A percentile compares a stretch with the other conserved stretches of the same genome.
Conservation (phyloP, 2,888 invertebrate genomes). For the Encarsia formosa region DNA sequence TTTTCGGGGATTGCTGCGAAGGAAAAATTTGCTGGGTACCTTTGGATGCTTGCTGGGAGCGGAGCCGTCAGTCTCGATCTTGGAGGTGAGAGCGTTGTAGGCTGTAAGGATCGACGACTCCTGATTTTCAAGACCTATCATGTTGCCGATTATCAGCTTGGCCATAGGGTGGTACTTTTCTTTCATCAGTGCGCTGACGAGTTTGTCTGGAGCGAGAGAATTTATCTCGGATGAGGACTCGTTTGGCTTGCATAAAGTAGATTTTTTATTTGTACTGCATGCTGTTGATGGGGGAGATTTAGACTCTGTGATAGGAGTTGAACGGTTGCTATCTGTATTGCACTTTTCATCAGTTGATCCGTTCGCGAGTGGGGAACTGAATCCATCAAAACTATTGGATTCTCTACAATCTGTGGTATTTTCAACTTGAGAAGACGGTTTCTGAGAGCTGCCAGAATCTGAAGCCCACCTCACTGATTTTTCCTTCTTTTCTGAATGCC, state of each 20-base stretch:
- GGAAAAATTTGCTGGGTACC: constrained; percentile 18
- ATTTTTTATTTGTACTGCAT: too few relatives aligned
- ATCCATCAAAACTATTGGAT: constrained; percentile 12
- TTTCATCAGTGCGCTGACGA: constrained; percentile 42
- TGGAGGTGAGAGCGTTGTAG: constrained; percentile 32
- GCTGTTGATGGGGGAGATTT: too few relatives aligned
- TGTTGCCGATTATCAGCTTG: constrained; percentile 42
- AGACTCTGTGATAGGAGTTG: neutral
- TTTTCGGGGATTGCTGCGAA: constrained; percentile 15
- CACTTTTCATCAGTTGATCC: constrained; percentile 2
- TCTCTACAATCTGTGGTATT: constrained; percentile 13
- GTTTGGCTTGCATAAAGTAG: too few relatives aligned
- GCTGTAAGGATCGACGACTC: constrained; percentile 36
- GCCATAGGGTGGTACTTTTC: constrained; percentile 43
- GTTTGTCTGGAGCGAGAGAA: constrained; percentile 41
- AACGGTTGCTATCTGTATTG: neutral
- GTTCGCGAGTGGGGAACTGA: constrained; percentile 9
- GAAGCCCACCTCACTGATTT: constrained; percentile 26
- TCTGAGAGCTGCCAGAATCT: constrained; percentile 14
- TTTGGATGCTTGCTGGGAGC: constrained; percentile 13
- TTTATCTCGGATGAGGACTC: constrained; percentile 28
- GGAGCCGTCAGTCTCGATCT: constrained; percentile 16
- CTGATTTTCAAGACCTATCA: constrained; percentile 42
- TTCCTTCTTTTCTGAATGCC: constrained; percentile 14
- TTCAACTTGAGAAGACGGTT: constrained; percentile 1